phyloP scores from a whole-genome alignment of 37 sponge, comb jelly and placozoan species.

The Haliclona indistincta region DNA sequence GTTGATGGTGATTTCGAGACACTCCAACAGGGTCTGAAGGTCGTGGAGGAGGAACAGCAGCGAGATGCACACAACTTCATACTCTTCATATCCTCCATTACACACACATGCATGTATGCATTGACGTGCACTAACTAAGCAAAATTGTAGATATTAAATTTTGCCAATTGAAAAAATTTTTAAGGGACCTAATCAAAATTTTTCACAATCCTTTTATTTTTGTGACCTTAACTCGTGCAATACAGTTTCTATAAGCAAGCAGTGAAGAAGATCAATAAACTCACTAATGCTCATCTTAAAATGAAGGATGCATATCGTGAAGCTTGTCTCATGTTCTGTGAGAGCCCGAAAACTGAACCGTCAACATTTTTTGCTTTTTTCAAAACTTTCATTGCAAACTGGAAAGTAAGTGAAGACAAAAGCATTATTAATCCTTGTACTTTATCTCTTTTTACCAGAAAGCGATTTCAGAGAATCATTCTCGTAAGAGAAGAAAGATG shows the following conservation, averaged over 20 bases:
- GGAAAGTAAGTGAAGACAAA: slow-evolving; percentile 61
- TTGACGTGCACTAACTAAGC: too few species aligned
- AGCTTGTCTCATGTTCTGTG: slow-evolving; percentile 78
- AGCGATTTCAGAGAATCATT: slow-evolving; percentile 43
- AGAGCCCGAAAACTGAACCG: slow-evolving; percentile 74
- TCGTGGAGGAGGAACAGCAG: slow-evolving; percentile 45
- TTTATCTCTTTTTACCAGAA: slow-evolving; percentile 17
- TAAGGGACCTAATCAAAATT: not conserved
- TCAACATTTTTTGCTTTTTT: slow-evolving; percentile 75
- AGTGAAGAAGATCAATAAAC: slow-evolving; percentile 47
- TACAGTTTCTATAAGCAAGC: slow-evolving; percentile 76
- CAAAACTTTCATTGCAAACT: slow-evolving; percentile 49
- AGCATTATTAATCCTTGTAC: not conserved
- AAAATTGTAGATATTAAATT: too few species aligned
- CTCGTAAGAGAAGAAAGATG: slow-evolving; percentile 9
- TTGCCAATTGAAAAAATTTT: too few species aligned
- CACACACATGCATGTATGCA: too few species aligned
- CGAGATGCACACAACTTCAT: slow-evolving; percentile 72
- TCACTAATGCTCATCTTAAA: slow-evolving; percentile 52
- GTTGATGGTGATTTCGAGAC: slow-evolving; percentile 56
- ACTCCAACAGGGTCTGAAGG: slow-evolving; percentile 61
- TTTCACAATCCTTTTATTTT: not conserved
- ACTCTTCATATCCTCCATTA: slow-evolving; percentile 80
- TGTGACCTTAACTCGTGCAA: slow-evolving; percentile 22
- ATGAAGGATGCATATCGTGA: slow-evolving; percentile 86